Evolutionary conservation across 2,888 invertebrate species (phyloP).

Genomic region (Diarsia rubi): DNA sequence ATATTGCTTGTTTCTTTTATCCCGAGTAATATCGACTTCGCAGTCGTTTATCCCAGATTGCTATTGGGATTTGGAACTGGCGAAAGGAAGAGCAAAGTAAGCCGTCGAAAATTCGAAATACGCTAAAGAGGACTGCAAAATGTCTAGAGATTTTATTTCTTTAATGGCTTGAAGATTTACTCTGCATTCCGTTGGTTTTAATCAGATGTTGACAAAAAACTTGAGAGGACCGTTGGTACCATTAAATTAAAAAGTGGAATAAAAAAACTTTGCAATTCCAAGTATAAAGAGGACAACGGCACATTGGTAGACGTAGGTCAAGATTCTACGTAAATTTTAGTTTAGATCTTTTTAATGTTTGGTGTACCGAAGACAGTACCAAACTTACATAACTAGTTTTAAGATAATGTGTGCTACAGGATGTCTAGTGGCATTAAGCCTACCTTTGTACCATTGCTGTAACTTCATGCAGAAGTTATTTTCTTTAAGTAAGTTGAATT

Average conservation of each 20-base stretch:
- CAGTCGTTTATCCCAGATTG: background rate
- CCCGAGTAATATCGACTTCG: background rate
- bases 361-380: background rate
- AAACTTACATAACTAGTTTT: conserved; percentile 2
- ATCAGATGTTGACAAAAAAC: conserved; percentile 29
- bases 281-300: conserved; percentile 36
- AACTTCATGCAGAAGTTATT: too few species aligned
- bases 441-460: too few species aligned
- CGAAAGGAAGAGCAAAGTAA: background rate
- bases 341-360: conserved; percentile 30
- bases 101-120: background rate
- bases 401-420: background rate
- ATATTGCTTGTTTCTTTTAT: background rate
- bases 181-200: background rate
- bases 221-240: conserved; percentile 16
- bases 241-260: background rate
- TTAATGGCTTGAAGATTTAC: background rate
- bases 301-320: conserved; percentile 51
- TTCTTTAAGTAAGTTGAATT: too few species aligned
- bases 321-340: conserved; percentile 28
- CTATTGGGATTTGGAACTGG: background rate
- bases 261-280: conserved; percentile 2
- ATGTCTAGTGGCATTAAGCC: too few species aligned
- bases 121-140: background rate
- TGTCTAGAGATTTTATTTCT: background rate